Percentiles rank a stretch among this genome's conserved stretches.
phyloP scores from a whole-genome alignment of 2,113 vertebrate genomes.

The Osmerus mordax region DNA sequence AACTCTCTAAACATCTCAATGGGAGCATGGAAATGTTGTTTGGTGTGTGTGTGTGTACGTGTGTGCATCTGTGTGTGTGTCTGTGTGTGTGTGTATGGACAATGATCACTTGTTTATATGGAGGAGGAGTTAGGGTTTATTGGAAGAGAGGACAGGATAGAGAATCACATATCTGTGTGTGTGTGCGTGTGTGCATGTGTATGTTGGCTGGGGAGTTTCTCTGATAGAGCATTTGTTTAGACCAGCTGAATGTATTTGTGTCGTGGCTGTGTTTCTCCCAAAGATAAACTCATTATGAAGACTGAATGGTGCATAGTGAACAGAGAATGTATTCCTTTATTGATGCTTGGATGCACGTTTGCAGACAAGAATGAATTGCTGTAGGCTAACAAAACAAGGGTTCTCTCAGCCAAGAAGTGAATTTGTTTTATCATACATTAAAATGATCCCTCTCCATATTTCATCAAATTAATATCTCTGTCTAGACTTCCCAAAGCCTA shows the following conservation, averaged over 20 bases:
- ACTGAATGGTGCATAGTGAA: neutral
- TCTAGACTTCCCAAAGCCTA: too few species aligned
- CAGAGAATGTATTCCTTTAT: neutral
- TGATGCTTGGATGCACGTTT: neutral
- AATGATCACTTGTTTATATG: conserved; percentile 60
- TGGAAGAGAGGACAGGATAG: neutral
- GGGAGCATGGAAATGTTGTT: conserved; percentile 17
- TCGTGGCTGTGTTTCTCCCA: neutral
- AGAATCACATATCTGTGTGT: conserved; percentile 3
- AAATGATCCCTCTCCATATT: neutral
- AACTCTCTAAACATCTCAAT: conserved; percentile 40
- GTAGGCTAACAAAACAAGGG: neutral
- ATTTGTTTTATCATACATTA: neutral
- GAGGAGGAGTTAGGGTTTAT: conserved; percentile 34
- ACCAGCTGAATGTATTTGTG: conserved; percentile 1
- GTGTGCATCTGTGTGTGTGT: neutral
- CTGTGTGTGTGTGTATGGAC: conserved; percentile 27
- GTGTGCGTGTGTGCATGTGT: neutral
- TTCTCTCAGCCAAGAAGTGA: neutral
- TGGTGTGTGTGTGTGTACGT: neutral
- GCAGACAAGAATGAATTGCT: neutral
- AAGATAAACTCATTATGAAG: neutral
- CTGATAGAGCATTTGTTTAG: conserved; percentile 1
- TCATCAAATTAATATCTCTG: neutral
- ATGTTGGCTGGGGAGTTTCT: neutral